phyloP scores from a whole-genome alignment of 2,888 invertebrate genomes.

The Pantelozetes paolii region DNA sequence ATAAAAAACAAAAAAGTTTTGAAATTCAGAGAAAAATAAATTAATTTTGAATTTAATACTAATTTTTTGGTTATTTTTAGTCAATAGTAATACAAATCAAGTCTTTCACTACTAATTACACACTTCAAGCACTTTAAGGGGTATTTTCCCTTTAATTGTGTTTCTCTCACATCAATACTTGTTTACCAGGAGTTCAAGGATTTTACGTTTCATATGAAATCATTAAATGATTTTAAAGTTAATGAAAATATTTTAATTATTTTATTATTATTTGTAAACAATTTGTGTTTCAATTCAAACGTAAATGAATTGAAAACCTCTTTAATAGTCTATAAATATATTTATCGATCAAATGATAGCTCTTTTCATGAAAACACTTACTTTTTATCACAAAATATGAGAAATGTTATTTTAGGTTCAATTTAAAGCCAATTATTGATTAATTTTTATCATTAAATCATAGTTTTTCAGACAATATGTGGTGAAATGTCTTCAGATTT shows the following conservation, averaged over 20 bases:
- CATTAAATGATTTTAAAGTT: not conserved
- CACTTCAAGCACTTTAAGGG: not conserved
- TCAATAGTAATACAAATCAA: no score
- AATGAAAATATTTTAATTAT: not conserved
- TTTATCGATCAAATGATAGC: no score
- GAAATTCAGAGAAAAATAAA: no score
- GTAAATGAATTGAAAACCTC: not conserved
- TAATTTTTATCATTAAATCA: no score
- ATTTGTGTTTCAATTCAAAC: not conserved
- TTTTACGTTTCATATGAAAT: not conserved
- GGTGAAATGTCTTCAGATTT: no score
- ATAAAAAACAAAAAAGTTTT: no score
- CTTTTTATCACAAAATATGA: not conserved
- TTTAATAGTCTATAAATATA: not conserved
- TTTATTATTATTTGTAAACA: no score
- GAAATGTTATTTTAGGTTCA: not conserved
- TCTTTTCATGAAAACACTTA: not conserved
- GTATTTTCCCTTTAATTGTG: conserved; percentile 23
- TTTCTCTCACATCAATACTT: conserved; percentile 9
- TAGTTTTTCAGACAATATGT: no score
- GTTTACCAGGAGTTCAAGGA: conserved; percentile 23
- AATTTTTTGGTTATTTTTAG: no score
- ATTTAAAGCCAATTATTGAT: no score
- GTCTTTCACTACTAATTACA: no score
- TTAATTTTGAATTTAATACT: no score